A percentile compares a stretch with the other conserved stretches of the same genome.
phyloP scores from a whole-genome alignment of 1,140 invertebrate genomes.

The Colletes gigas region DNA sequence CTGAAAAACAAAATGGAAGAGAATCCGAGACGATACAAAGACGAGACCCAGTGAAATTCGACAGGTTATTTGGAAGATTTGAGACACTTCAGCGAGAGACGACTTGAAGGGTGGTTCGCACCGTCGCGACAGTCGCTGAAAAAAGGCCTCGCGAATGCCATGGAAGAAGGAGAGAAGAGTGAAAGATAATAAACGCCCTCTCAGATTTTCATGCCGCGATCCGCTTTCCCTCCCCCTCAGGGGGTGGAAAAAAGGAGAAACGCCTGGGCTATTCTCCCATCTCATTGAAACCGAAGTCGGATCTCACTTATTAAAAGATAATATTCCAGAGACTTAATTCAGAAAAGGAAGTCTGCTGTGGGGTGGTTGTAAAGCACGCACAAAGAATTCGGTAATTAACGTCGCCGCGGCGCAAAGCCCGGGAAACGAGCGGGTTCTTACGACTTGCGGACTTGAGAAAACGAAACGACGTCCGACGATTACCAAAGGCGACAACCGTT shows the following conservation, averaged over 20 bases:
- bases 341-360: slow-evolving; percentile 9
- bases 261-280: background rate
- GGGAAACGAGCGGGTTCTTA: slow-evolving; percentile 3
- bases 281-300: slow-evolving; percentile 51
- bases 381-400: slow-evolving; percentile 70
- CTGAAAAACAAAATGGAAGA: background rate
- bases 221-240: background rate
- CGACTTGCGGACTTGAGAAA: background rate
- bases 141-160: background rate
- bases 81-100: background rate
- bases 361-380: slow-evolving; percentile 43
- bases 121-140: background rate
- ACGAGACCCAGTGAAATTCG: background rate
- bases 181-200: slow-evolving; percentile 50
- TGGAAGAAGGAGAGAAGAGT: slow-evolving; percentile 3
- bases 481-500: background rate
- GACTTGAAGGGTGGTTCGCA: no score
- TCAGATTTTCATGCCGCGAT: slow-evolving; percentile 53
- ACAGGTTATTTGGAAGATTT: background rate
- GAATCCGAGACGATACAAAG: background rate
- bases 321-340: slow-evolving; percentile 64
- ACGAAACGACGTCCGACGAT: background rate
- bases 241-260: background rate
- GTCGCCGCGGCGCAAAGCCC: slow-evolving; percentile 23
- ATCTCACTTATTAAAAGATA: slow-evolving; percentile 69